Evolutionary conservation across 2,113 vertebrate species (phyloP), one percentile per base, ranked within the genome.

Genomic region (Mionectes macconnelli): DNA sequence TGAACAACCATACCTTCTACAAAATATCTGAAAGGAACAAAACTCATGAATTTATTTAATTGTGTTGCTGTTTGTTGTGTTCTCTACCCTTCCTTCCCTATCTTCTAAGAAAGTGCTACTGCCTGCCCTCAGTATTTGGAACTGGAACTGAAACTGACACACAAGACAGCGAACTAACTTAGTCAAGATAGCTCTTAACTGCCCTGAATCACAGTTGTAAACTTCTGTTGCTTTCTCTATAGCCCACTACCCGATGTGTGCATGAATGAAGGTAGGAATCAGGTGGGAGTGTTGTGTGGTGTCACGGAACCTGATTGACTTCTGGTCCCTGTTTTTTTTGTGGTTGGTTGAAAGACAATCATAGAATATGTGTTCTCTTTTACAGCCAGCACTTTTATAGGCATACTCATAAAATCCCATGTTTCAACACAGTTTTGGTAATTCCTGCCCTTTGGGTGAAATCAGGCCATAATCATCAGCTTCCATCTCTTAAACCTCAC

Each of bases 51-150:
- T 76, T 86, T 56, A 59, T 35, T 87, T 79, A 42, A 28, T 60
- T 66, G n/a, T 8, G 1, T 42, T 68, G n/a, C 33, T 68, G 30
- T 60, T 78, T 81, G 33, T 78, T 3, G 0, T 67, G 19, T 62
- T 80, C 33, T 73, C 11, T 74, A 37, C 50, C 19, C 16, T 82
- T 82, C 8, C 17, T 9, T 59, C 27, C 16, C 0, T 0, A 25
- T 57, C 25, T n/a, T 56, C 31, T 59, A 33, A 59, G n/a, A 14
- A 57, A 83, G 13, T 67, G 13, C 13, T 53, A 23, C 23, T 84
- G n/a, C 31, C n/a, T 68, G 49, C n/a, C 19, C 44, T 59, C 15
- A 21, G 60, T 52, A 50, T 85, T 87, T 84, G 52, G 14, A 81
- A 62, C 30, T 84, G 52, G 14, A 81, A 62, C 30, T 35, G 39